Conservation (phyloP, 2,797 vertebrate species). For the Sparus aurata region DNA sequence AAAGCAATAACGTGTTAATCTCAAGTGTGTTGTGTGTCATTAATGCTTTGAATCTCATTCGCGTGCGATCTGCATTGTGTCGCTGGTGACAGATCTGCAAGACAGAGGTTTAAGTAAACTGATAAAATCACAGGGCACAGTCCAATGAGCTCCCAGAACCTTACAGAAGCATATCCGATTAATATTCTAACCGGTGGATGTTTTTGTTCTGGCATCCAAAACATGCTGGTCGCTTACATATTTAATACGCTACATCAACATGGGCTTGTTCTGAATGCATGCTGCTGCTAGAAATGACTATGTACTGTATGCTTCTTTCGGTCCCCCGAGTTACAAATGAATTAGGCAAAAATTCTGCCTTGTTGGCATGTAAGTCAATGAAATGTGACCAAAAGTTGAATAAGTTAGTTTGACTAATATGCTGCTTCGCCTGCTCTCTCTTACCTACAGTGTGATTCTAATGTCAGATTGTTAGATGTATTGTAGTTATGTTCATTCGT, state of each 20-base stretch:
- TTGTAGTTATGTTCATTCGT: not conserved
- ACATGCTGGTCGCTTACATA: not conserved
- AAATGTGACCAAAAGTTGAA: not conserved
- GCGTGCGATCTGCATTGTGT: conserved; percentile 6
- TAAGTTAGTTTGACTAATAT: not conserved
- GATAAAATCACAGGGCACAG: conserved; percentile 18
- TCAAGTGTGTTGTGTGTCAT: conserved; percentile 4
- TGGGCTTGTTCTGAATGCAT: not conserved
- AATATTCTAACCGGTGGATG: conserved; percentile 3
- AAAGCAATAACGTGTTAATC: not conserved
- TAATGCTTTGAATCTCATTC: conserved; percentile 30
- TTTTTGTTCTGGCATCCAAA: conserved; percentile 30
- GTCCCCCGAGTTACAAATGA: conserved; percentile 16
- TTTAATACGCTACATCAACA: conserved; percentile 15
- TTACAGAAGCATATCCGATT: conserved; percentile 26
- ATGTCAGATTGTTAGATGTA: not conserved
- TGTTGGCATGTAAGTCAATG: not conserved
- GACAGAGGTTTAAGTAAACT: conserved; percentile 19
- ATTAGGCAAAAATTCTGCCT: not conserved
- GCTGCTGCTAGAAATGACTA: not conserved
- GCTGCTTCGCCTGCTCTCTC: not conserved
- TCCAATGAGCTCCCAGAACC: conserved; percentile 16
- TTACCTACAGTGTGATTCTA: not conserved
- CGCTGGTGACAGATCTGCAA: conserved; percentile 17
- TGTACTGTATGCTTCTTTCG: not conserved